Evolutionary conservation across 2,888 invertebrate genomes (phyloP).

Genomic region (Nebria salina): DNA sequence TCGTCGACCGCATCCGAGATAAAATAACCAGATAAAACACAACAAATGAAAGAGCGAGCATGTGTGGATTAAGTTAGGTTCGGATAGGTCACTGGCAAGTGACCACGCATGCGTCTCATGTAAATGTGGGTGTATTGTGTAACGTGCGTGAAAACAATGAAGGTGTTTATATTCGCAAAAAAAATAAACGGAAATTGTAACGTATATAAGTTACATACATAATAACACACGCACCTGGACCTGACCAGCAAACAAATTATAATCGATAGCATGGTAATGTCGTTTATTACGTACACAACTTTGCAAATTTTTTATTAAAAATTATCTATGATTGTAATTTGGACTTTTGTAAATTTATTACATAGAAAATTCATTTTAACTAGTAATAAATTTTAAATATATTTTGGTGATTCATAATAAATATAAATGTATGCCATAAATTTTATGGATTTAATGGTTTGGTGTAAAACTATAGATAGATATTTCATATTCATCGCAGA

Average conservation of each 20-base stretch:
- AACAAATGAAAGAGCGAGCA: not conserved
- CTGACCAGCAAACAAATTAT: not conserved
- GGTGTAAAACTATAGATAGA: not conserved
- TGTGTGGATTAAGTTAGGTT: constrained; percentile 18
- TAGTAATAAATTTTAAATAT: no score
- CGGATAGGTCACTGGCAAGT: constrained; percentile 3
- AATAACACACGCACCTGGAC: constrained; percentile 7
- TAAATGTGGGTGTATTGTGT: not conserved
- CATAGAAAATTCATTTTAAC: no score
- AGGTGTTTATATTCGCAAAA: not conserved
- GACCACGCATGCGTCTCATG: not conserved
- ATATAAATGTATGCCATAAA: no score
- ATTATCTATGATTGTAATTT: not conserved
- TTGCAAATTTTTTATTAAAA: not conserved
- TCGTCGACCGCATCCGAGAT: constrained; percentile 7
- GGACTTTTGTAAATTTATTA: no score
- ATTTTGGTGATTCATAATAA: no score
- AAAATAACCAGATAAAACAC: not conserved
- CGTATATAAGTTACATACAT: not conserved
- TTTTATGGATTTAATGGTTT: not conserved
- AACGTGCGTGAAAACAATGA: constrained; percentile 6
- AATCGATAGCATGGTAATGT: constrained; percentile 3
- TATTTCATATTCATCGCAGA: not conserved
- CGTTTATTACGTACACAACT: not conserved
- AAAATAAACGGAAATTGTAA: not conserved